Percentiles rank a stretch among this genome's conserved stretches.
These are phyloP conservation scores for Aphidius ervi DNA, from an alignment of 1,140 invertebrate genomes.

Conservation along the genomic window DNA sequence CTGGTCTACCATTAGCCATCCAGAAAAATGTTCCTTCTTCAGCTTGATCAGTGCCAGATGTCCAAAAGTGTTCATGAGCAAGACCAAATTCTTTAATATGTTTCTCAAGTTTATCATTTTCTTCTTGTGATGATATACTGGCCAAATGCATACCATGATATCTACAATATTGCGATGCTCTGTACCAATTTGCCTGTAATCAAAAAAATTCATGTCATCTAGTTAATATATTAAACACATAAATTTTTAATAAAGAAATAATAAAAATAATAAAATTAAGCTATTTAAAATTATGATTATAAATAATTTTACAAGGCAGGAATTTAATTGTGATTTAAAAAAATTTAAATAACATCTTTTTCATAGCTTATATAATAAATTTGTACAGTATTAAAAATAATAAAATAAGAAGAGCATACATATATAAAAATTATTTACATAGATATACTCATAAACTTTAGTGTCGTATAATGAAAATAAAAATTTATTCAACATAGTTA, in stretches of 20 bases:
- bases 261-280: background rate
- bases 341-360: background rate
- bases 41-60: conserved; percentile 83
- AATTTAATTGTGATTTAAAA: no score
- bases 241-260: conserved; percentile 3
- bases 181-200: conserved; percentile 79
- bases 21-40: conserved; percentile 88
- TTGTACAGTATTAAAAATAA: no score
- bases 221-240: no score
- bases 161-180: conserved; percentile 83
- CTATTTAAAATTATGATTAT: no score
- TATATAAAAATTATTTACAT: no score
- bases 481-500: no score
- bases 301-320: no score
- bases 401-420: no score
- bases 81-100: conserved; percentile 78
- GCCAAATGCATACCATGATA: conserved; percentile 90
- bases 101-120: conserved; percentile 81
- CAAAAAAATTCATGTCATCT: background rate
- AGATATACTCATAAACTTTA: no score
- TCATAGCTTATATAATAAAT: background rate
- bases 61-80: conserved; percentile 89
- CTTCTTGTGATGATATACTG: conserved; percentile 81
- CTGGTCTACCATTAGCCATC: conserved; percentile 83
- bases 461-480: no score